phyloP scores from a whole-genome alignment of 2,888 invertebrate genomes.

The Caenorhabditis virilis region DNA sequence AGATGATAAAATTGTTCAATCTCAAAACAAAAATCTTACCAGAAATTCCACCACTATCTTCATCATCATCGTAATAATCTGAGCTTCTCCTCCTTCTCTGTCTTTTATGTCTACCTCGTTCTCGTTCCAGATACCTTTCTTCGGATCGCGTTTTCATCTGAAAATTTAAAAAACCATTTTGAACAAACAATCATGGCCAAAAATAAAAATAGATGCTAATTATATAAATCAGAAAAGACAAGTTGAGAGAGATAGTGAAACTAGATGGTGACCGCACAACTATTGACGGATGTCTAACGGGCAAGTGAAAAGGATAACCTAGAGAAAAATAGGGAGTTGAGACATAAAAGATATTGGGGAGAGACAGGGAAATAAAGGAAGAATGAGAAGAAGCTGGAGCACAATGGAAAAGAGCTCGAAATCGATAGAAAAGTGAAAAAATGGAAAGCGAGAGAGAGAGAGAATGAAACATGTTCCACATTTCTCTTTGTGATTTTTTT shows the following conservation, averaged over 20 bases:
- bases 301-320: constrained; percentile 11
- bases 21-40: no score
- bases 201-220: no score
- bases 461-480: background rate
- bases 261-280: background rate
- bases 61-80: constrained; percentile 41
- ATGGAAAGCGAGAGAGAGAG: constrained; percentile 7
- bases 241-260: background rate
- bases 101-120: constrained; percentile 13
- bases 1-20: no score
- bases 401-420: constrained; percentile 17
- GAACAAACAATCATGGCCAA: no score
- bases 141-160: background rate
- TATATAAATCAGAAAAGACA: no score
- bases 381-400: no score
- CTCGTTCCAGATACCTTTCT: constrained; percentile 11
- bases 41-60: constrained; percentile 40
- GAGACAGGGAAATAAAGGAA: no score
- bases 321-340: constrained; percentile 11
- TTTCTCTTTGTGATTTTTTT: no score
- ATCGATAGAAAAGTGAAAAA: constrained; percentile 26
- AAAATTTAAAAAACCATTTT: no score
- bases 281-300: constrained; percentile 10
- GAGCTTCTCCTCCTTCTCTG: constrained; percentile 15
- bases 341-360: no score